phyloP scores from a whole-genome alignment of 2,888 invertebrate species.

The Uloborus plumipes region DNA sequence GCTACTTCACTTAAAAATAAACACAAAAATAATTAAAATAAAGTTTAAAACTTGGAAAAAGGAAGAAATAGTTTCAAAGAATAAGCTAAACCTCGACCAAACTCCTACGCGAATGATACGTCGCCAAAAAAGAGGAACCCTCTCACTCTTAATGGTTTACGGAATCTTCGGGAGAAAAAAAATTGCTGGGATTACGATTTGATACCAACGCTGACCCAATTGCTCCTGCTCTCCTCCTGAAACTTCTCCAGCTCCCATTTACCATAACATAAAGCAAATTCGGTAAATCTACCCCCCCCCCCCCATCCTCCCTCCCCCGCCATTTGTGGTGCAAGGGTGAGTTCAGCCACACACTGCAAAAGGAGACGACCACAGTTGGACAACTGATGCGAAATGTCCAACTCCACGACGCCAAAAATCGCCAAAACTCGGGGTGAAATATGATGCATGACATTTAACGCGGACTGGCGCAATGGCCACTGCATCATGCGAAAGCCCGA shows the following conservation, averaged over 20 bases:
- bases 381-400: constrained; percentile 48
- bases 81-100: too few species aligned
- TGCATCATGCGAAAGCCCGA: constrained; percentile 30
- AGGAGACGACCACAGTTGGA: constrained; percentile 31
- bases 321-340: not conserved
- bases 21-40: not conserved
- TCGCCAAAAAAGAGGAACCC: not conserved
- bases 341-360: not conserved
- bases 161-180: constrained; percentile 20
- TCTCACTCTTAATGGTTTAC: not conserved
- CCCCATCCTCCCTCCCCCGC: not conserved
- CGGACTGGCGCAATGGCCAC: constrained; percentile 19
- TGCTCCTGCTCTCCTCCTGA: constrained; percentile 4
- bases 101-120: not conserved
- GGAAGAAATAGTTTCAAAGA: not conserved
- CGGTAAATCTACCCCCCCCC: not conserved
- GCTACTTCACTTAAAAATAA: not conserved
- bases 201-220: constrained; percentile 44
- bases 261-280: constrained; percentile 32
- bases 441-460: constrained; percentile 57
- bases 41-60: not conserved
- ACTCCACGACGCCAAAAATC: constrained; percentile 54
- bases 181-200: constrained; percentile 43
- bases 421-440: constrained; percentile 50
- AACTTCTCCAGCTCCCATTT: constrained; percentile 22